phyloP scores from a whole-genome alignment of 2,113 vertebrate species.

The Rhizomys pruinosus region DNA sequence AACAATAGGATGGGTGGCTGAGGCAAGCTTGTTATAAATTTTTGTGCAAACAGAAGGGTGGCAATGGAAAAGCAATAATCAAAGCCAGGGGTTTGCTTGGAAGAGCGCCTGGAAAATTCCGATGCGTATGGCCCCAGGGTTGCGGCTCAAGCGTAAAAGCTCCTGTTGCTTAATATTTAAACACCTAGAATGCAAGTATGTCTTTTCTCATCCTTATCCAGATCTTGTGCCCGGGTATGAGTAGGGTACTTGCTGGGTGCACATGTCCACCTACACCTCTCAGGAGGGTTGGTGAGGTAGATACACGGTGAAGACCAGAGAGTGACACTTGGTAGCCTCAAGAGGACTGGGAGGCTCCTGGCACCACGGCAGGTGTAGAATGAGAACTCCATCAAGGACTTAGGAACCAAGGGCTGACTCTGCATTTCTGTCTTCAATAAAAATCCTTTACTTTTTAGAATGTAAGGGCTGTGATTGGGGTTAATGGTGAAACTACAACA shows the following conservation, averaged over 20 bases:
- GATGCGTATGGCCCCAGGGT: not conserved
- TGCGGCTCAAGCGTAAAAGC: not conserved
- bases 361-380: not conserved
- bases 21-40: not conserved
- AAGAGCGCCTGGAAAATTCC: not conserved
- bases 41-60: not conserved
- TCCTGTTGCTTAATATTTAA: not conserved
- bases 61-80: not conserved
- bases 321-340: too few relatives aligned
- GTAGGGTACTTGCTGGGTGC: too few relatives aligned
- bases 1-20: not conserved
- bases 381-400: not conserved
- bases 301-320: not conserved
- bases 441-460: not conserved
- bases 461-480: too few relatives aligned
- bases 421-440: not conserved
- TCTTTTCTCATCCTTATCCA: not conserved
- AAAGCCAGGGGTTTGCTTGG: not conserved
- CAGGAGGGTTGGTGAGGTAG: not conserved
- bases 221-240: rapidly evolving
- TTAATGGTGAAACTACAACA: too few relatives aligned
- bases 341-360: not conserved
- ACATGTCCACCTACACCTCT: rapidly evolving
- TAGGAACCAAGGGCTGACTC: not conserved
- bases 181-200: not conserved